Conservation (phyloP, 2,113 vertebrate genomes). For the Antigone vipio region DNA sequence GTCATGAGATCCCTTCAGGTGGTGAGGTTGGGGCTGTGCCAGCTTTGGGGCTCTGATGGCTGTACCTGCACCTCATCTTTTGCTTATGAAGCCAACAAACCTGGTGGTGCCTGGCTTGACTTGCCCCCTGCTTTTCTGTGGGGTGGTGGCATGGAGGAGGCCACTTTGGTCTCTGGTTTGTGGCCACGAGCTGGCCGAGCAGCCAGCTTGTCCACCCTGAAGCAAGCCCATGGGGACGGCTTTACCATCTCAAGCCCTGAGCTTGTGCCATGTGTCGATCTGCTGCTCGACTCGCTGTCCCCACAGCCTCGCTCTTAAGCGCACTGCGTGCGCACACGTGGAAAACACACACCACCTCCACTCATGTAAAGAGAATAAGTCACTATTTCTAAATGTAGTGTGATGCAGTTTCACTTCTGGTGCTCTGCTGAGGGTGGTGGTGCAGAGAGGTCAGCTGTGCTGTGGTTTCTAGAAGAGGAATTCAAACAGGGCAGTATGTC, state of each 20-base stretch:
- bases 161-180: rapidly evolving
- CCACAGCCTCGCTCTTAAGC: neutral
- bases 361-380: neutral
- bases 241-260: neutral
- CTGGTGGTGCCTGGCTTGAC: neutral
- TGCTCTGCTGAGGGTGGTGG: rapidly evolving
- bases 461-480: neutral
- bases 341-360: neutral
- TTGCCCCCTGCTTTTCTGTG: neutral
- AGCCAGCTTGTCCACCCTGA: neutral
- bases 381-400: neutral
- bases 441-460: neutral
- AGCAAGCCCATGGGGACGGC: rapidly evolving
- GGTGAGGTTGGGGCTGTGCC: neutral
- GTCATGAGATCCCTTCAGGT: neutral
- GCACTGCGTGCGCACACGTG: rapidly evolving
- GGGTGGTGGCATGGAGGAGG: neutral
- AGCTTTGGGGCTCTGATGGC: neutral
- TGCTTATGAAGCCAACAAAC: neutral
- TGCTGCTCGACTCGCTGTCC: rapidly evolving
- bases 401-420: neutral
- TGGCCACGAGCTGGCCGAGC: neutral
- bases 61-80: neutral
- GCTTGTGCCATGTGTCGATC: neutral
- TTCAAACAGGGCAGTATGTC: neutral